Evolutionary conservation across 1,140 invertebrate genomes (phyloP), one percentile per base, ranked within the genome.

Genomic region (Antheraea pernyi): DNA sequence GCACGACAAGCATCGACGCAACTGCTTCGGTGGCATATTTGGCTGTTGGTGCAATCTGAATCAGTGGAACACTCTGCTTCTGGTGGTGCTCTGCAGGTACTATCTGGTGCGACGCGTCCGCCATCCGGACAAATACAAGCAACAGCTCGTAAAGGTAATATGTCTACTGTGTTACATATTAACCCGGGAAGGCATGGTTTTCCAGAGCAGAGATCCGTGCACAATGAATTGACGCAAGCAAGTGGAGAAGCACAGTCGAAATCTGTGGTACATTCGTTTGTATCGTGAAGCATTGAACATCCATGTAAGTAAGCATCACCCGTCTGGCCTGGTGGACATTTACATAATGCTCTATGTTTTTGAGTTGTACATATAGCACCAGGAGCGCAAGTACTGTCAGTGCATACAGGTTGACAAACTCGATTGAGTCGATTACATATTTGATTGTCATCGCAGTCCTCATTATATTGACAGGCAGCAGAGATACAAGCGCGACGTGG

Each of bases 361-460:
- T 91, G 93, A 0, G 96, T 96, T 19, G 94, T 85, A 80, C 98
- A 98, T 10, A 93, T 90, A 0, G 98, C 97, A 9, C 94, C 94
- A 1, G 94, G 92, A 0, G 96, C 96, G 81, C 97, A 98, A 0
- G 95, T 95, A 30, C 95, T 95, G 0, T 95, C 95, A 9, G 95
- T 95, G 78, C 97, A 98, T 30, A 97, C 97, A 0, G 95, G 95
- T 81, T 96, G 94, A 83, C 98, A 98, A 6, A 97, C 94, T 74
- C 96, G 94, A 82, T 97, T 98, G 3, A 97, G 89, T 65, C 96
- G 93, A 78, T 98, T 97, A 83, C 97, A 98, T 30, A 96, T 94
- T 88, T 98, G 97, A 70, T 97, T 94, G 83, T 97, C 95, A 7
- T 96, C 96, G 79, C 98, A 98, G 75, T 98, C 97, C 81, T 98